These are phyloP conservation scores for Sylvilagus floridanus DNA, from an alignment of 2,797 vertebrate genomes.

Conservation along the genomic window DNA sequence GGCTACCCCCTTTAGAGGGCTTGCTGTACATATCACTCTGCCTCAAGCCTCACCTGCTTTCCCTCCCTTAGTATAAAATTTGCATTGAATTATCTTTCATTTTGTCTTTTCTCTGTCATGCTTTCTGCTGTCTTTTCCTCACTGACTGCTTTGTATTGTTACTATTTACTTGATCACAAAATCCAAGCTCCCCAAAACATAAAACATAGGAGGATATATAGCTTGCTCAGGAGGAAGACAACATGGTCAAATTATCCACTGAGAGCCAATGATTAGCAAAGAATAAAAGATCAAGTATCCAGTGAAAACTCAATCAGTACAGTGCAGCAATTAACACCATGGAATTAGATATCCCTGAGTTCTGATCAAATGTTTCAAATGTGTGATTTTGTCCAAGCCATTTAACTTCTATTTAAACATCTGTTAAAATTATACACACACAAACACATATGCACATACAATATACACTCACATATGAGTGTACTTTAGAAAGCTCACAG, in stretches of 20 bases:
- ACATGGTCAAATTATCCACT: conserved; percentile 19
- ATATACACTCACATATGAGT: too few relatives aligned
- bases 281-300: neutral
- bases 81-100: neutral
- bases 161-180: conserved; percentile 39
- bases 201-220: conserved; percentile 28
- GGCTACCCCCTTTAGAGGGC: too few relatives aligned
- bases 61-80: neutral
- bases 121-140: conserved; percentile 31
- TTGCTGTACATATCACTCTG: neutral
- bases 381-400: neutral
- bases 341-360: neutral
- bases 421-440: too few relatives aligned
- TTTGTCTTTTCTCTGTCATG: conserved; percentile 5
- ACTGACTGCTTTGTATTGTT: neutral
- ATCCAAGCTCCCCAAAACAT: neutral
- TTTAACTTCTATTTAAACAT: conserved; percentile 23
- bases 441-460: too few relatives aligned
- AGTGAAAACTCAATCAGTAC: neutral
- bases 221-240: neutral
- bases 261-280: neutral
- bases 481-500: too few relatives aligned
- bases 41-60: neutral
- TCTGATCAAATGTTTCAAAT: conserved; percentile 21
- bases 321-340: neutral